Evolutionary conservation across 2,797 vertebrate species (phyloP).

Genomic region (Orientallactaga sibirica): DNA sequence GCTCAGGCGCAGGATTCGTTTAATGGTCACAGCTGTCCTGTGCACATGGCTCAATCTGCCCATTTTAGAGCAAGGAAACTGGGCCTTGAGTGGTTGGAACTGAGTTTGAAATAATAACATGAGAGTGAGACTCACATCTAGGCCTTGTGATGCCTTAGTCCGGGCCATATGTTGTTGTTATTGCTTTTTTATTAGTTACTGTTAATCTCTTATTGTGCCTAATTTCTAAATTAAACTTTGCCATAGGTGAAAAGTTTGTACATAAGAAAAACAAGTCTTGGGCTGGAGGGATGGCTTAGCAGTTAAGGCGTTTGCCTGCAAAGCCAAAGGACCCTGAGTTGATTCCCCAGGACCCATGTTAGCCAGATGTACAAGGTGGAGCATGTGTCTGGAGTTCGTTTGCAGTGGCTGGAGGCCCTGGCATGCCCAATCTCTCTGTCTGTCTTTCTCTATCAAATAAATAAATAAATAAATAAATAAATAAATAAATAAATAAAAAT

Average conservation of each 20-base stretch:
- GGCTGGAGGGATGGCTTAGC: too few relatives aligned
- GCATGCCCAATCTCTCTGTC: too few relatives aligned
- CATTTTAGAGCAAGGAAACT: background rate
- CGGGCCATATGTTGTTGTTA: background rate
- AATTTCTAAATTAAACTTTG: background rate
- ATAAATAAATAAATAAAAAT: too few relatives aligned
- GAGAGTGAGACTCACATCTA: background rate
- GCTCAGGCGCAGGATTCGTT: fast-evolving
- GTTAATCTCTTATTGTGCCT: background rate
- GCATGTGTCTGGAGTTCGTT: too few relatives aligned
- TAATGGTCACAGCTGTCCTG: background rate
- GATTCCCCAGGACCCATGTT: too few relatives aligned
- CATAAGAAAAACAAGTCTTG: background rate
- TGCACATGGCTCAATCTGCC: fast-evolving
- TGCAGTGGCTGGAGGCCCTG: too few relatives aligned
- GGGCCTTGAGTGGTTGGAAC: background rate
- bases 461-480: too few relatives aligned
- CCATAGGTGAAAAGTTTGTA: background rate
- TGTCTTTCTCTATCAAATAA: too few relatives aligned
- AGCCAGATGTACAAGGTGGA: too few relatives aligned
- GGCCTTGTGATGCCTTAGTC: background rate
- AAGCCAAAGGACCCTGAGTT: too few relatives aligned
- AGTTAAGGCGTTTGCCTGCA: too few relatives aligned
- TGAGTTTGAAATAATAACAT: background rate
- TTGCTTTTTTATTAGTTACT: background rate